Conservation (phyloP, 2,797 vertebrate genomes). For the Synaphobranchus kaupii region DNA sequence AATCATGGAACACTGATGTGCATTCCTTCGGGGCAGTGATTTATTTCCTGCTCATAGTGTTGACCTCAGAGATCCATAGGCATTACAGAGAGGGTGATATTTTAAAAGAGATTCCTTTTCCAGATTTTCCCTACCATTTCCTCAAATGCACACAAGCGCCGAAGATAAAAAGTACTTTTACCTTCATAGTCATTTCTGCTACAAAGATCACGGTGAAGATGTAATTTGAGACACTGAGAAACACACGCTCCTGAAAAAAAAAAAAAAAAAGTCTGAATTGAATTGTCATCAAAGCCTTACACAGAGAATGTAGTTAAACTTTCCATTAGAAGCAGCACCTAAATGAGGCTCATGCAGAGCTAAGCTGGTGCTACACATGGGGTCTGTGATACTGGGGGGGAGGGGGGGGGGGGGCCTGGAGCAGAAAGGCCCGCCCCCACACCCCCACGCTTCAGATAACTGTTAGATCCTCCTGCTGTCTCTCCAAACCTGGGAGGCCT, state of each 20-base stretch:
- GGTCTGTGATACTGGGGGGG: background rate
- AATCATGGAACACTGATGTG: background rate
- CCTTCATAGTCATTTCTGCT: slow-evolving; percentile 94
- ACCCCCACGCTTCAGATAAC: background rate
- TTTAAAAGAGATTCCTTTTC: background rate
- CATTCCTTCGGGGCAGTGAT: background rate
- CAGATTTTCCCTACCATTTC: background rate
- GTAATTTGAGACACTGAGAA: slow-evolving; percentile 92
- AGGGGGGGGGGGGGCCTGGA: background rate
- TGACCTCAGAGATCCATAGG: background rate
- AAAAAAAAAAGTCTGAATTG: slow-evolving; percentile 18
- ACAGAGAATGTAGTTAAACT: background rate
- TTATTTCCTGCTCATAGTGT: background rate
- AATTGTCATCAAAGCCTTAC: background rate
- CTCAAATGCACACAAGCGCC: background rate
- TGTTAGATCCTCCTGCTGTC: background rate
- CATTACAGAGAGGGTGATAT: background rate
- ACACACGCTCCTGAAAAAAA: slow-evolving; percentile 84
- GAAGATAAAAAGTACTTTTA: slow-evolving; percentile 58
- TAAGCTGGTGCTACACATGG: background rate
- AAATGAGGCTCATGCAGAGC: background rate
- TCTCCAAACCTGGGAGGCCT: background rate
- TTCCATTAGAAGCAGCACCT: background rate
- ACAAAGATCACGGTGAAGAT: slow-evolving; percentile 96
- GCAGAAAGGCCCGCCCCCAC: background rate